Base-by-base conservation (phyloP, 2,113 vertebrate genomes). In the Pungitius pungitius region DNA sequence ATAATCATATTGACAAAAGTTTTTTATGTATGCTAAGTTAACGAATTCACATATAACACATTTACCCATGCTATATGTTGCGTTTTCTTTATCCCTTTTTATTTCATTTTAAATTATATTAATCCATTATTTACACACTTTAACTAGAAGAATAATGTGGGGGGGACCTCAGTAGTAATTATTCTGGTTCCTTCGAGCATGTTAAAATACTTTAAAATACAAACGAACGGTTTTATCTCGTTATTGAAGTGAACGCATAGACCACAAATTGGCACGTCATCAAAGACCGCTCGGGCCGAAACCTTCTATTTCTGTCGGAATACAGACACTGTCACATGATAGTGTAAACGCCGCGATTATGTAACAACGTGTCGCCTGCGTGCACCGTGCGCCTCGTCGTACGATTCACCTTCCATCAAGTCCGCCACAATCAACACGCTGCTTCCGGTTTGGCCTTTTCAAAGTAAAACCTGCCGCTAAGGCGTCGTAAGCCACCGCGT, bases 301-400 rank as follows among this genome's bases (percentile, higher is more conserved):
- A 30, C 60, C 75, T 42, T 56, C 9, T 49, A 12, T 60, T n/a
- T 74, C 70, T 52, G 63, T 51, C 56, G 51, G 57, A 76, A 69
- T 79, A 47, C 51, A 76, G 33, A 83, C 56, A 43, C 26, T 6
- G 81, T 92, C 90, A 91, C 87, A 60, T 92, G 91, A 87, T 66
- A 6, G 35, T 77, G 85, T 30, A 80, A 59, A 61, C 67, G 68
- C 42, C 26, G 72, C 27, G 75, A 62, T 92, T 91, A 92, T 86
- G 88, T 89, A 90, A 90, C 84, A 78, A 77, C 52, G 76, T 81
- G 87, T 83, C 79, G 22, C 56, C 59, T 42, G 35, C 43, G 62
- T 24, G 77, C 66, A 39, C 57, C 66, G 63, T 30, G 78, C 84
- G n/a, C 61, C 57, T 9, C 70, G 79, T 91, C 89, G 83, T 83